Conservation (phyloP, 2,888 invertebrate species). For the Gari tellinella region DNA sequence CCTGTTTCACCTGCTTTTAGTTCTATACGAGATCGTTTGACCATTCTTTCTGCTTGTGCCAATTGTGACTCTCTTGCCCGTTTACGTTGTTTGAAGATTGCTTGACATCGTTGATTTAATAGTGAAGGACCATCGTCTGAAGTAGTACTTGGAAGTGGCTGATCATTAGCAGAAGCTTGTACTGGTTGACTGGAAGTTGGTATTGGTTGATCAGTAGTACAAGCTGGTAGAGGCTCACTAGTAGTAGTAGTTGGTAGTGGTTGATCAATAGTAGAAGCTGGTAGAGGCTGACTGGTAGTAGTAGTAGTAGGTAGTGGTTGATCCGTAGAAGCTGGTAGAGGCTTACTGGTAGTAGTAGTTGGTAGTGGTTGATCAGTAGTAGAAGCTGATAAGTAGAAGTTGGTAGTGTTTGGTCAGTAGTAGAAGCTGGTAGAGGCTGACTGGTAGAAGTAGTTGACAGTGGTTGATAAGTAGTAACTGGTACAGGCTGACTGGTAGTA, state of each 20-base stretch:
- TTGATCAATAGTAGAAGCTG: background rate
- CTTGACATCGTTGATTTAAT: too few species aligned
- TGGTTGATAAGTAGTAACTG: too few species aligned
- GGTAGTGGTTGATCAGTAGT: background rate
- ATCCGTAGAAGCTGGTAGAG: background rate
- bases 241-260: background rate
- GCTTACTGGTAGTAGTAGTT: constrained; percentile 3
- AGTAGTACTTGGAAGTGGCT: too few species aligned
- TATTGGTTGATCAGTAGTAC: too few species aligned
- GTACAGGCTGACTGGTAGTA: too few species aligned
- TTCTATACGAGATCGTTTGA: constrained; percentile 12
- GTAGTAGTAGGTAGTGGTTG: too few species aligned
- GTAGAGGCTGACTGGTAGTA: background rate
- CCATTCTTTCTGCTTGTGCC: constrained; percentile 18
- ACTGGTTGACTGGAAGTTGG: too few species aligned
- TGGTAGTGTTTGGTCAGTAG: too few species aligned
- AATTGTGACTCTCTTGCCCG: constrained; percentile 1
- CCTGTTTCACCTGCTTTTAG: constrained; percentile 7
- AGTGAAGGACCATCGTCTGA: too few species aligned
- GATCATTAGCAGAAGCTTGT: too few species aligned
- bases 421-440: too few species aligned
- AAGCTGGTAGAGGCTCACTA: background rate
- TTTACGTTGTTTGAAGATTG: too few species aligned
- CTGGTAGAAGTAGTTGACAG: background rate
- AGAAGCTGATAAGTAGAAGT: background rate